Base-by-base conservation (phyloP, 1,140 invertebrate species). In the Drosophila punjabiensis region DNA sequence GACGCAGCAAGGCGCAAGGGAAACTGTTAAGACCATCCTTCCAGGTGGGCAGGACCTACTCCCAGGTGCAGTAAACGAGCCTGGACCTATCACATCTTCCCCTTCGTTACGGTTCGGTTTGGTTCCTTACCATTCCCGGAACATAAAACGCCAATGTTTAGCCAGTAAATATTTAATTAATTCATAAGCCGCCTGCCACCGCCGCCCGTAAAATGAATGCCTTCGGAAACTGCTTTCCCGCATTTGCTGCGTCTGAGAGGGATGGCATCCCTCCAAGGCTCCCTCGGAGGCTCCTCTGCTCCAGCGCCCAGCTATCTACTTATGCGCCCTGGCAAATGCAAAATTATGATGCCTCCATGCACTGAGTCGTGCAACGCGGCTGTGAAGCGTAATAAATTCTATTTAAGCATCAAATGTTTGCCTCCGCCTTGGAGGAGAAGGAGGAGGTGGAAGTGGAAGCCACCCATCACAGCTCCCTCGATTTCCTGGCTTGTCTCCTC, bases 131-230 rank as follows among this genome's bases (percentile, higher is more conserved):
- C 53, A 14, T 56, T 60, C 56, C 55, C 50, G 65, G 43, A 82
- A 79, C 76, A 86, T 82, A 86, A 79, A 86, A 86, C 83, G 74
- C 74, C 74, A 81, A 84, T 84, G 74, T 89, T 80, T 90, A 82
- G 81, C 75, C 76, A 74, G 86, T 74, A 80, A 89, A 90, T 82
- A 90, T 86, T 90, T 90, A 90, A 90, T 90, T 90, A 90, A 90
- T 90, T 90, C 82, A 82, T 86, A 82, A 80, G 76, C 68, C 73
- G 62, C 50, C 71, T 68, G 73, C 73, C 65, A 74, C 47, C 61
- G 68, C 76, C 79, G 68, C 76, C 79, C 52, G 43, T 63, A 74
- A 77, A 71, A 65, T 56, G 41, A 55, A 67, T 71, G 70, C 53
- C 68, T 74, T 74, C 37, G 55, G 47, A 60, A 77, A 58, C 39